phyloP scores from a whole-genome alignment of 2,113 vertebrate genomes.

The Protobothrops mucrosquamatus region DNA sequence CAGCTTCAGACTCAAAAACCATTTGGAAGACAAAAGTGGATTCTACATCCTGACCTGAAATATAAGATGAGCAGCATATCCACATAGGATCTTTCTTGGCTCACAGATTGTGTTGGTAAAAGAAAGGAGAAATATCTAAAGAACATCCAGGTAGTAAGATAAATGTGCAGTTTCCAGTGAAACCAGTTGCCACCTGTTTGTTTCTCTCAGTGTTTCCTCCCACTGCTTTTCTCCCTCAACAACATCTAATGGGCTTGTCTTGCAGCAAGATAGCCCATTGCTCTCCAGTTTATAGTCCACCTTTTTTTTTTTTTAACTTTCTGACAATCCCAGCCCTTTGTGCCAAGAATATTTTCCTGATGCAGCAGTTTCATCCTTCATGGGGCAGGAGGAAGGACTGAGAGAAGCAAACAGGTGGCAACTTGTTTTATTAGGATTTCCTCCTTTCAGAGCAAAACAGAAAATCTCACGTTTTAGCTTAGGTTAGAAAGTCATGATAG shows the following conservation, averaged over 20 bases:
- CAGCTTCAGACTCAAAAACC: background rate
- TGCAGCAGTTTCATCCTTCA: background rate
- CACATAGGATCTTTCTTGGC: background rate
- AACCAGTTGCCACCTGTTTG: background rate
- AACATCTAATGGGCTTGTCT: background rate
- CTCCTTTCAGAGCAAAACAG: background rate
- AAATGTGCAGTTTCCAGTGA: background rate
- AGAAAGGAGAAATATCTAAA: background rate
- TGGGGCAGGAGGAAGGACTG: background rate
- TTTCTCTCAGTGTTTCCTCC: background rate
- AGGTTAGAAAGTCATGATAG: background rate
- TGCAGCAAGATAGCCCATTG: background rate
- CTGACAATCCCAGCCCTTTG: background rate
- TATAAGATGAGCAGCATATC: background rate
- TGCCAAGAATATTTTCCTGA: background rate
- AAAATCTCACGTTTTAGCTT: background rate
- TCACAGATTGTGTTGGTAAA: background rate
- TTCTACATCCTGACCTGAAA: background rate
- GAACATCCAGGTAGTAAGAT: background rate
- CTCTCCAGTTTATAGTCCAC: background rate
- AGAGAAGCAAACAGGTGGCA: background rate
- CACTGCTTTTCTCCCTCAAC: background rate
- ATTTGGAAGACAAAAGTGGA: slow-evolving; percentile 5
- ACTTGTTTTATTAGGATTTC: background rate
- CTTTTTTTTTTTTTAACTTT: background rate